phyloP scores from a whole-genome alignment of 1,140 invertebrate species.

The Drosophila funebris region DNA sequence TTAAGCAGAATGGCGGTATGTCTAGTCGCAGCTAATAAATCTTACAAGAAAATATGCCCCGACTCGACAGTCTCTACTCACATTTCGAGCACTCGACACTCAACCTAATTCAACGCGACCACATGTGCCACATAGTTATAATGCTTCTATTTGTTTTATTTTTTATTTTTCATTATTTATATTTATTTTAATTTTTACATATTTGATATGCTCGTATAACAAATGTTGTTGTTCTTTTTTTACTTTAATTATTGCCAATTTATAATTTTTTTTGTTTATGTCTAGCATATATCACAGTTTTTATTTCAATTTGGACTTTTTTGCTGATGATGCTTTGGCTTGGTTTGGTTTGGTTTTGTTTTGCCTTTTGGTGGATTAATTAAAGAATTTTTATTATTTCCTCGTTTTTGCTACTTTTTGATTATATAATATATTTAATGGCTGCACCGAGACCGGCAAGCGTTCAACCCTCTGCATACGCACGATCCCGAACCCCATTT shows the following conservation, averaged over 20 bases:
- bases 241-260: constrained; percentile 67
- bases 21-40: constrained; percentile 76
- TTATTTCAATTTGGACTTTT: constrained; percentile 56
- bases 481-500: background rate
- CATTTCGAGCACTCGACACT: constrained; percentile 49
- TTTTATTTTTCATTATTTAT: constrained; percentile 59
- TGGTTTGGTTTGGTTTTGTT: constrained; percentile 23
- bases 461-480: constrained; percentile 63
- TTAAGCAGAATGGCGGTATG: constrained; percentile 35
- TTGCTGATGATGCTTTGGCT: constrained; percentile 42
- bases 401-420: constrained; percentile 43
- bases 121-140: constrained; percentile 52
- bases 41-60: constrained; percentile 43
- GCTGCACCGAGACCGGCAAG: constrained; percentile 38
- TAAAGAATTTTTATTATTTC: constrained; percentile 73
- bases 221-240: constrained; percentile 29
- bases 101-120: constrained; percentile 18
- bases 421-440: constrained; percentile 62
- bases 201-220: constrained; percentile 26
- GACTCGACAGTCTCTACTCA: constrained; percentile 13
- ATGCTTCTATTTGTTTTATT: constrained; percentile 25
- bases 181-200: constrained; percentile 54
- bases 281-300: constrained; percentile 59
- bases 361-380: constrained; percentile 56
- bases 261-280: constrained; percentile 64